Evolutionary conservation across 2,113 vertebrate species (phyloP).

Genomic region (Lepus americanus): DNA sequence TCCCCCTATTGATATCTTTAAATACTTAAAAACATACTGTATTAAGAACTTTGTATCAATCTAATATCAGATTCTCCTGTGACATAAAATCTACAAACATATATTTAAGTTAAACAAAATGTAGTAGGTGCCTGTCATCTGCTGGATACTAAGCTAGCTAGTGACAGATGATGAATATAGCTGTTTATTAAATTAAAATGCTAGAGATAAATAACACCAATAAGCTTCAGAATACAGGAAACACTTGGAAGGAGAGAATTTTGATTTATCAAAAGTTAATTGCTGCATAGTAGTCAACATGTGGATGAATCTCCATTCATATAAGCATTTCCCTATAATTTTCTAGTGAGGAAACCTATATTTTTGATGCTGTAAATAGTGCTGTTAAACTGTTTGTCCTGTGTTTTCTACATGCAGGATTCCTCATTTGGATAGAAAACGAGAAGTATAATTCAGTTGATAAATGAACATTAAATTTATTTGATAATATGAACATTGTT

Average conservation of each 20-base stretch:
- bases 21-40: neutral
- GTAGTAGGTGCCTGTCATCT: neutral
- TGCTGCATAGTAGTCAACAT: neutral
- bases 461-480: conserved; percentile 26
- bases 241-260: neutral
- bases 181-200: neutral
- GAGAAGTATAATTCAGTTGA: neutral
- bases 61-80: neutral
- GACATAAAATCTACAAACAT: neutral
- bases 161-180: neutral
- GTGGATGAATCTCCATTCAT: neutral
- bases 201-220: conserved; percentile 4
- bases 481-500: neutral
- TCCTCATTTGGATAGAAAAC: neutral
- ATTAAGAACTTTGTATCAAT: neutral
- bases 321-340: neutral
- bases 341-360: neutral
- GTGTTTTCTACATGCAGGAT: conserved; percentile 10
- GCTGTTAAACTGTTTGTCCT: neutral
- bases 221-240: neutral
- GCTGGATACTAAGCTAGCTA: neutral
- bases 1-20: neutral
- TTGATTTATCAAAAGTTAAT: neutral
- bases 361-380: neutral
- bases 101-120: conserved; percentile 26